phyloP scores from a whole-genome alignment of 2,888 invertebrate species.

The Rhaphigaster nebulosa region DNA sequence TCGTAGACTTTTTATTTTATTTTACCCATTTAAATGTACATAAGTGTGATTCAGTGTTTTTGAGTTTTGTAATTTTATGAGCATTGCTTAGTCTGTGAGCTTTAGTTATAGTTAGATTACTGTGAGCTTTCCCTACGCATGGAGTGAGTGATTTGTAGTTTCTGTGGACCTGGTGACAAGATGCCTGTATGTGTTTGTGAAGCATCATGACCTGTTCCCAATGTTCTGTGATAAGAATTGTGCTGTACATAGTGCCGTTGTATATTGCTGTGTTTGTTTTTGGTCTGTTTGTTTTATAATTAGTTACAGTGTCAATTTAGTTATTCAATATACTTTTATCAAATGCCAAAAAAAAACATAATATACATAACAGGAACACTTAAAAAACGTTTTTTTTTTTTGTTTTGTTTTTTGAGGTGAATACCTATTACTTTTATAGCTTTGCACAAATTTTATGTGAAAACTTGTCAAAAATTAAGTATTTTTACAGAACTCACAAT shows the following conservation, averaged over 20 bases:
- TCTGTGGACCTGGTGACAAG: constrained; percentile 22
- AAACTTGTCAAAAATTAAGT: neutral
- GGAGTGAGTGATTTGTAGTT: constrained; percentile 48
- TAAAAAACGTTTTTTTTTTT: neutral
- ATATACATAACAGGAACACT: neutral
- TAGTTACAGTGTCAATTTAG: neutral
- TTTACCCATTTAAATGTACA: neutral
- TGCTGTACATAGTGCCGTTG: constrained; percentile 46
- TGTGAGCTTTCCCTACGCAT: constrained; percentile 42
- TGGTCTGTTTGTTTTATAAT: constrained; percentile 26
- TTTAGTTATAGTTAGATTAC: constrained; percentile 46
- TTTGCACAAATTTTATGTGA: neutral
- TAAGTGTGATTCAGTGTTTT: neutral
- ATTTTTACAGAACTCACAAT: neutral
- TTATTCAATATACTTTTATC: neutral
- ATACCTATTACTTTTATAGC: neutral
- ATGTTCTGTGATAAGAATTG: constrained; percentile 35
- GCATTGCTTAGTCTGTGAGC: constrained; percentile 48
- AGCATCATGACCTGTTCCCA: constrained; percentile 16
- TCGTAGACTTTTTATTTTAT: constrained; percentile 2
- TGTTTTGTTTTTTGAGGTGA: neutral
- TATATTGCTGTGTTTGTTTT: constrained; percentile 44
- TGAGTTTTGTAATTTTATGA: constrained; percentile 10
- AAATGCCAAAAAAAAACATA: constrained; percentile 5
- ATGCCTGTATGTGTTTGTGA: constrained; percentile 46